Base-by-base conservation (phyloP, 2,888 invertebrate species). In the Spodoptera picta region DNA sequence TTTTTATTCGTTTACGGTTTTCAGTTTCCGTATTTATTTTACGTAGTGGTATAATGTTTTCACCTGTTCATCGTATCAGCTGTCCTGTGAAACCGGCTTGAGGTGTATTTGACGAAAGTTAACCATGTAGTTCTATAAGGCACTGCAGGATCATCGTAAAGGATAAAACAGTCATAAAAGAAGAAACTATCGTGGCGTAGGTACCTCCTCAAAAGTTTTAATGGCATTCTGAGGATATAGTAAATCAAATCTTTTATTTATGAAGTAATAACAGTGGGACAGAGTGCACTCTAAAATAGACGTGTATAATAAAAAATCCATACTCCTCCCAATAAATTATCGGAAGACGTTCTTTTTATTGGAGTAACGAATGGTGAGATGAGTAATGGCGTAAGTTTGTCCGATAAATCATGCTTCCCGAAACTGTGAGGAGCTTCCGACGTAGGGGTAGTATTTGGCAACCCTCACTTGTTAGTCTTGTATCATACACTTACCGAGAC, bases 321-420 rank as follows among this genome's bases (percentile, higher is more conserved):
- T 93, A 90, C 87, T 85, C 85, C 82, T 83, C 82, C 87, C 86
- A 87, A 94, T 94, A 93, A 93, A 93, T 93, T 91, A 92, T 92
- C 82, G 87, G 87, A 88, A 92, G 92, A 91, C 90, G 90, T 90
- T 91, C 89, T 93, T 94, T 92, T 94, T 94, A 94, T 93, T 92
- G 92, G 87, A 92, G 91, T 92, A 93, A 92, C 94, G 93, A 94
- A 94, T 94, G 93, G 89, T 92, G 87, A 90, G 90, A 94, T 94
- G 94, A 94, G 88, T 92, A 92, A 94, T 93, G 93, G 93, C 81
- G 80, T 83, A 94, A 94, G 89, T 94, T 94, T 92, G 81, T 83
- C 85, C 90, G 80, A 94, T 94, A 94, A 94, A 94, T 94, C 93
- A 92, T 85, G 86, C 84, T 89, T 88, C 87, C 87, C 88, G 85